Conservation (phyloP, 2,797 vertebrate species). For the Eulemur rubriventer region DNA sequence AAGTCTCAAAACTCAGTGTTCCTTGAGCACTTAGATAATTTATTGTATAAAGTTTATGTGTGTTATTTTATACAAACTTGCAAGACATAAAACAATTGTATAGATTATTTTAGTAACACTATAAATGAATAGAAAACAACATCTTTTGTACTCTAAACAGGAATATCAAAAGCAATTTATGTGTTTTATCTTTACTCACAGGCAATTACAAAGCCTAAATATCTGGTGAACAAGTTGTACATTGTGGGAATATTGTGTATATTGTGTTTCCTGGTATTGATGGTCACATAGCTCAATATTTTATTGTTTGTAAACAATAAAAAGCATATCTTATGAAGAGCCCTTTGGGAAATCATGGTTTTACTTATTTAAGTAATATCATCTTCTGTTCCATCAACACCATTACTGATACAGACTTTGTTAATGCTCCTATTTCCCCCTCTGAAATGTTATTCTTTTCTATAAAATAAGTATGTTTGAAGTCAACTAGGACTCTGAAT, state of each 20-base stretch:
- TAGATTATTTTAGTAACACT: conserved; percentile 19
- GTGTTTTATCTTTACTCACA: conserved; percentile 33
- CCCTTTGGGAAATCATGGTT: conserved; percentile 1
- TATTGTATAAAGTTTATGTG: background rate
- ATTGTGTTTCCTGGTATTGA: background rate
- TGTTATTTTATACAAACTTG: background rate
- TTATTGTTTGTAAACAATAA: conserved; percentile 11
- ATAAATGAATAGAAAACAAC: background rate
- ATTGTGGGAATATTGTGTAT: background rate
- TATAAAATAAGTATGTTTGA: background rate
- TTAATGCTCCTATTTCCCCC: background rate
- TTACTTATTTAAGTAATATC: conserved; percentile 12
- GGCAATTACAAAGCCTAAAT: background rate
- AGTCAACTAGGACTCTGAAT: background rate
- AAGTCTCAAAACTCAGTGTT: background rate
- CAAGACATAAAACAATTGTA: background rate
- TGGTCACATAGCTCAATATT: conserved; percentile 15
- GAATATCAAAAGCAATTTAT: conserved; percentile 35
- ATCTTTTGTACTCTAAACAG: background rate
- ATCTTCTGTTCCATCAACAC: background rate
- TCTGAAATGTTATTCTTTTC: background rate
- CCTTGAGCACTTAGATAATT: background rate
- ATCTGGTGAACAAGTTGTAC: background rate
- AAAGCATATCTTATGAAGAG: background rate
- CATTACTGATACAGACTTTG: background rate